Evolutionary conservation across 2,888 invertebrate species (phyloP).

Genomic region (Rhagonycha fulva): DNA sequence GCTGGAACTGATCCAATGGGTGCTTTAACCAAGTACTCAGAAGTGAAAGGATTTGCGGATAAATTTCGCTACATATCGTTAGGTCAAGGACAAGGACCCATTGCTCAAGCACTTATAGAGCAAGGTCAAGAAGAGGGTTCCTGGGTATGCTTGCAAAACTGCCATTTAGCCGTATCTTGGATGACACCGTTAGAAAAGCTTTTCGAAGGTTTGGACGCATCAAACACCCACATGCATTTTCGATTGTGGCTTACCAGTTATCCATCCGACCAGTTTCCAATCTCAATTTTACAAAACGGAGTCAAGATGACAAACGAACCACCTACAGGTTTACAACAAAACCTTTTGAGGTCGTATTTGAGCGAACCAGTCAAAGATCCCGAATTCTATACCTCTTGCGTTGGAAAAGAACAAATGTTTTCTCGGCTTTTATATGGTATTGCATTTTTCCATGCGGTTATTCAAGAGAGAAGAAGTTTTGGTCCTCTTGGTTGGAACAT

Average conservation of each 20-base stretch:
- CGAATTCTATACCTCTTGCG: slow-evolving; percentile 78
- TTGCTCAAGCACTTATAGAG: slow-evolving; percentile 73
- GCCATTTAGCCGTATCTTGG: slow-evolving; percentile 84
- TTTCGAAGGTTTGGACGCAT: slow-evolving; percentile 71
- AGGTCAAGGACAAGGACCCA: slow-evolving; percentile 79
- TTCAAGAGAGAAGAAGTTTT: slow-evolving; percentile 80
- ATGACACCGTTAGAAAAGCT: slow-evolving; percentile 76
- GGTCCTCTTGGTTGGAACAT: slow-evolving; percentile 88
- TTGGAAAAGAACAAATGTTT: slow-evolving; percentile 77
- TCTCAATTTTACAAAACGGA: slow-evolving; percentile 82
- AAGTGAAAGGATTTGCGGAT: slow-evolving; percentile 66
- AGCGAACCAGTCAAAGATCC: slow-evolving; percentile 85
- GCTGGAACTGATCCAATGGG: slow-evolving; percentile 86
- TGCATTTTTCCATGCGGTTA: slow-evolving; percentile 84
- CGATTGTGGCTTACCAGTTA: slow-evolving; percentile 91
- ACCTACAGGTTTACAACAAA: slow-evolving; percentile 85
- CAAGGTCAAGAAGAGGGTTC: slow-evolving; percentile 70
- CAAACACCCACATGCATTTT: slow-evolving; percentile 72
- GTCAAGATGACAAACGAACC: slow-evolving; percentile 96
- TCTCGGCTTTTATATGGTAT: slow-evolving; percentile 78
- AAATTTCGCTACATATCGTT: slow-evolving; percentile 76
- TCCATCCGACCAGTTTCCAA: slow-evolving; percentile 84
- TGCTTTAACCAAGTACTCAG: slow-evolving; percentile 75
- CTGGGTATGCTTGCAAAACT: slow-evolving; percentile 87
- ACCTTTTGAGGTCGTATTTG: slow-evolving; percentile 80